Base-by-base conservation (phyloP, 2,113 vertebrate species). In the Oryzias curvinotus region DNA sequence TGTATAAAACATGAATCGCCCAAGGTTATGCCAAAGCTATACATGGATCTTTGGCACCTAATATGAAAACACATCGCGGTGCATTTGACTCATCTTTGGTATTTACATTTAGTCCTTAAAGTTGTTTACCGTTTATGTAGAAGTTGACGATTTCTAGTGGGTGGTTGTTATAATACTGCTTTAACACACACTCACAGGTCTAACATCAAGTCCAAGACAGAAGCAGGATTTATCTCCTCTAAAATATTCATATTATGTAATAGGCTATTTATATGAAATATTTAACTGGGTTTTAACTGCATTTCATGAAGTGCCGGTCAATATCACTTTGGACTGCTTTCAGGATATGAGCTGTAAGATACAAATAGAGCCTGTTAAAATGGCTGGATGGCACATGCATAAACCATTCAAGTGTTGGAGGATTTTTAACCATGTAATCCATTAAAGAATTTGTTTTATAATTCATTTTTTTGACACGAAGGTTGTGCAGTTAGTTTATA, bases 221-320 rank as follows among this genome's bases (percentile, higher is more conserved):
- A 48, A 10, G n/a, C 7, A 48, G 19, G 47, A 57, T 43, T 74
- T 62, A 51, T 65, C 65, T 51, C 58, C 52, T 54, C 75, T 88
- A 52, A 86, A 90, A 90, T 86, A 89, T 85, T 88, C 62, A 88
- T 87, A 54, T 16, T 58, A 66, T 67, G 66, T 84, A 89, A 88
- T 71, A 67, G 69, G 54, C 73, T 77, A 77, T 82, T 84, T 78
- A 51, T 77, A 57, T 85, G 79, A 61, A 83, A 89, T 88, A 85
- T 87, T 86, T 75, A 79, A 84, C 74, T 67, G 52, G 63, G 66
- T 76, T 63, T 56, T 54, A 80, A 86, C 82, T 87, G 70, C 77
- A 85, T 85, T 77, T 84, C 62, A 71, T 83, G 69, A 81, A 73
- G 28, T 14, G 25, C 67, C 28, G 62, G 64, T 65, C 63, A 62